These are phyloP conservation scores for Camponotus floridanus DNA, from an alignment of 1,140 invertebrate species.

Conservation along the genomic window DNA sequence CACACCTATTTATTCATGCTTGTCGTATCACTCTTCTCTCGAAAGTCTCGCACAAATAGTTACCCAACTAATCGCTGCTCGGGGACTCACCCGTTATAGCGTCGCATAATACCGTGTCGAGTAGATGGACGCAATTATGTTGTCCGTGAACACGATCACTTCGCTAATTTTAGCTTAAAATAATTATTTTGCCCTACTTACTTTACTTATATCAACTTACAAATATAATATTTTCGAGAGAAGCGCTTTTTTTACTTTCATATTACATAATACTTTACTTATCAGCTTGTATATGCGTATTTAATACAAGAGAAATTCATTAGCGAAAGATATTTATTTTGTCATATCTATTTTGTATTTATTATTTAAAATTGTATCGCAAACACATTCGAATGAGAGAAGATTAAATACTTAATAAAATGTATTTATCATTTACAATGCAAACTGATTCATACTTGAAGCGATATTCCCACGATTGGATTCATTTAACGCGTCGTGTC, in stretches of 20 bases:
- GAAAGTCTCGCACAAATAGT: conserved; percentile 63
- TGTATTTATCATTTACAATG: neutral
- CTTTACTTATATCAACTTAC: neutral
- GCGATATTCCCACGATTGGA: conserved; percentile 21
- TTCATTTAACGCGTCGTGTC: neutral
- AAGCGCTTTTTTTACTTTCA: neutral
- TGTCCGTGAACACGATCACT: conserved; percentile 24
- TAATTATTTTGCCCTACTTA: neutral
- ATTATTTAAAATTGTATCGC: neutral
- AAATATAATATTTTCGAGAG: neutral
- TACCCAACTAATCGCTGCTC: conserved; percentile 39
- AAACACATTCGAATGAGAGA: neutral
- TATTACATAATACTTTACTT: neutral
- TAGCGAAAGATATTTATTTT: too few species aligned
- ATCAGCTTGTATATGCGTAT: neutral
- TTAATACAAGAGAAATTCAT: neutral
- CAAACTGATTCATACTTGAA: neutral
- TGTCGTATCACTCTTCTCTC: conserved; percentile 42
- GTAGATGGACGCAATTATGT: conserved; percentile 55
- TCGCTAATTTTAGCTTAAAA: conserved; percentile 39
- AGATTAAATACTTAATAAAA: neutral
- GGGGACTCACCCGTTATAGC: conserved; percentile 28
- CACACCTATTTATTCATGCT: conserved; percentile 45
- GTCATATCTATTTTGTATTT: neutral
- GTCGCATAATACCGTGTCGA: conserved; percentile 20